Conservation (phyloP, 2,113 vertebrate species). For the Casuarius casuarius region DNA sequence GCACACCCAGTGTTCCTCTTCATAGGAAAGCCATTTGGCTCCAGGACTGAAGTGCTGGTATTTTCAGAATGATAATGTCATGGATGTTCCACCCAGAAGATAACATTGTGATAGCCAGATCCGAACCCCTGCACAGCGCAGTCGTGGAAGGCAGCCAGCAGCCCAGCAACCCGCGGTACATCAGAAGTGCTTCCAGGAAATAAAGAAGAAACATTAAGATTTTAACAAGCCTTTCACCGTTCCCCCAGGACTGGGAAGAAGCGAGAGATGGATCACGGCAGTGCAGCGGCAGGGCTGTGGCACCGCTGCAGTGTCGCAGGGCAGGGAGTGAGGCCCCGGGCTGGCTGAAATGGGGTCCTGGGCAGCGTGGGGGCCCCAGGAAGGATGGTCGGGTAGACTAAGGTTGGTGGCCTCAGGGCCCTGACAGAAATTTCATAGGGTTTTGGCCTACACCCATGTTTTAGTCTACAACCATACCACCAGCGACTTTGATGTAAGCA, state of each 20-base stretch:
- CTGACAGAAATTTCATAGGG: background rate
- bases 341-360: too few relatives aligned
- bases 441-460: background rate
- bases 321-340: too few relatives aligned
- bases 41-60: background rate
- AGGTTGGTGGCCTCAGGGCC: too few relatives aligned
- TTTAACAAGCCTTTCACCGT: background rate
- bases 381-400: too few relatives aligned
- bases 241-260: background rate
- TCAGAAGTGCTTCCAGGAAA: background rate
- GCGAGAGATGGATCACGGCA: background rate
- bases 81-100: background rate
- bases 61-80: background rate
- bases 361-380: too few relatives aligned
- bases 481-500: fast-evolving
- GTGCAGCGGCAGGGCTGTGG: background rate
- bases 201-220: background rate
- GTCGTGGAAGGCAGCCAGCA: background rate
- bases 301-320: too few relatives aligned
- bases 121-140: background rate
- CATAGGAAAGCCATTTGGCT: background rate
- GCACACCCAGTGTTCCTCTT: background rate
- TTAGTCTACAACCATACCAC: background rate
- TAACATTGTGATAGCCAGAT: background rate
- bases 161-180: slow-evolving; percentile 30